Conservation (phyloP, 2,797 vertebrate species). For the Lepus oiostolus region DNA sequence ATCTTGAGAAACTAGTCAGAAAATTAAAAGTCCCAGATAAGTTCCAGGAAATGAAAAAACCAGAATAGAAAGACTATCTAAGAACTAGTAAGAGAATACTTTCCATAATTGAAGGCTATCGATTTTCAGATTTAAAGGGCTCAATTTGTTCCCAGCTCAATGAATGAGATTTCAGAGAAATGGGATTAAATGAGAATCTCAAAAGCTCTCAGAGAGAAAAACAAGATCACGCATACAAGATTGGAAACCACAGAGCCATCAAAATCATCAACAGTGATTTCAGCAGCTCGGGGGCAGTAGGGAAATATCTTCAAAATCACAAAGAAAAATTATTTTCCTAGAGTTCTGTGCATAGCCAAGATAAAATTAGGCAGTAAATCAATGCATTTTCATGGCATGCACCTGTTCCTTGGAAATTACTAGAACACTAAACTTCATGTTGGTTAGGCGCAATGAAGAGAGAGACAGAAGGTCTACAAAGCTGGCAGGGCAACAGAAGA, state of each 20-base stretch:
- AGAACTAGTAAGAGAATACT: background rate
- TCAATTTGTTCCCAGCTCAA: background rate
- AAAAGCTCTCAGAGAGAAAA: background rate
- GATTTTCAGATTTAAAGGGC: slow-evolving; percentile 2
- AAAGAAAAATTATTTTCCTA: background rate
- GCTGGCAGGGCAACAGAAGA: background rate
- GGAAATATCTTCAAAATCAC: slow-evolving; percentile 24
- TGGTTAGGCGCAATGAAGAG: background rate
- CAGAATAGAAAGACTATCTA: background rate
- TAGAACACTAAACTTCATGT: slow-evolving; percentile 13
- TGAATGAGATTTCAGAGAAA: slow-evolving; percentile 57
- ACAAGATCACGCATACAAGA: background rate
- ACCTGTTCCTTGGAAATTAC: background rate
- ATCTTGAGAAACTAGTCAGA: slow-evolving; percentile 11
- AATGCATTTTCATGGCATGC: background rate
- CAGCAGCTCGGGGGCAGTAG: background rate
- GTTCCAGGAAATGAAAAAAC: slow-evolving; percentile 31
- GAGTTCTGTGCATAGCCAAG: background rate
- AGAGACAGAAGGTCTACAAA: background rate
- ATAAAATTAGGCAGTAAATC: background rate
- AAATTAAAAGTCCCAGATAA: slow-evolving; percentile 11
- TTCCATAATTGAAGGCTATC: background rate
- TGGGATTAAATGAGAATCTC: slow-evolving; percentile 18
- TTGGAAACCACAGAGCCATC: slow-evolving; percentile 8
- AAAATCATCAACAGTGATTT: background rate